A percentile compares a stretch with the other conserved stretches of the same genome.
Conservation (phyloP, 2,113 vertebrate genomes). For the Microtus ochrogaster region DNA sequence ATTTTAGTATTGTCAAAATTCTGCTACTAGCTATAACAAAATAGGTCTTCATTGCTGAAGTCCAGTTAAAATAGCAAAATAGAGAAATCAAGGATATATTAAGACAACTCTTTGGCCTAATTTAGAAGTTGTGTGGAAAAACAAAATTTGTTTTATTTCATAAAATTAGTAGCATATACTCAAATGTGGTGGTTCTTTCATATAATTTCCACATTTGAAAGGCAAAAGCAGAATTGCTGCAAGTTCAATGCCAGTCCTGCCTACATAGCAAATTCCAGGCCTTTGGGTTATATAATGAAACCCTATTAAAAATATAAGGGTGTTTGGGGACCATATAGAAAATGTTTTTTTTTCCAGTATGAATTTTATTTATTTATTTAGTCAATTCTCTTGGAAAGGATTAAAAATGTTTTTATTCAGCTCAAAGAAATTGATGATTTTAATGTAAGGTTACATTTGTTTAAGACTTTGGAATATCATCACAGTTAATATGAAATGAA, state of each 20-base stretch:
- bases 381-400: background rate
- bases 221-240: background rate
- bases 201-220: background rate
- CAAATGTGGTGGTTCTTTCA: background rate
- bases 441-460: background rate
- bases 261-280: background rate
- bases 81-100: slow-evolving; percentile 47
- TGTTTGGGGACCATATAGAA: background rate
- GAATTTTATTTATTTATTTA: slow-evolving; percentile 15
- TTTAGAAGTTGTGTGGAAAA: slow-evolving; percentile 14
- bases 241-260: background rate
- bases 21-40: background rate
- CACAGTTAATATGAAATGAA: slow-evolving; percentile 16
- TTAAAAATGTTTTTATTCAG: background rate
- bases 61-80: background rate
- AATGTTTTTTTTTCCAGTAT: background rate
- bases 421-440: background rate
- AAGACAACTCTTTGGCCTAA: background rate
- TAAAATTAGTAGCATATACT: too few species aligned
- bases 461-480: background rate
- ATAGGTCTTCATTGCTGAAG: background rate
- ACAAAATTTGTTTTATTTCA: background rate
- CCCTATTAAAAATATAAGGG: background rate
- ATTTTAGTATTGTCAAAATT: background rate
- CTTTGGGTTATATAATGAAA: background rate